Conservation (phyloP, 1,140 invertebrate species). For the Cotesia vestalis region DNA sequence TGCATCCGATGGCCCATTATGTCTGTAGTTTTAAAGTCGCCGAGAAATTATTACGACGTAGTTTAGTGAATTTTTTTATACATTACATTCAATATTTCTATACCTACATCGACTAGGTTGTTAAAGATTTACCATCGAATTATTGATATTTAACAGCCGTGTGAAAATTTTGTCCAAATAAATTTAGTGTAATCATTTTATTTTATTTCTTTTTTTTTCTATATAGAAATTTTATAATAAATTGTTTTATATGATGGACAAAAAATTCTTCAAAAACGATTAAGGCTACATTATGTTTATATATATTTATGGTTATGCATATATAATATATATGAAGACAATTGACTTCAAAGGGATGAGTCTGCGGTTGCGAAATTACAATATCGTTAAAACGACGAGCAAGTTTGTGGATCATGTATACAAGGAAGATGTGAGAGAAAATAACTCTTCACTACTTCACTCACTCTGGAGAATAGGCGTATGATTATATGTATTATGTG, state of each 20-base stretch:
- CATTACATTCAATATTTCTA: conserved; percentile 11
- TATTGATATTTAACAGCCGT: conserved; percentile 33
- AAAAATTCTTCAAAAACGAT: too few relatives aligned
- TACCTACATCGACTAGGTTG: not conserved
- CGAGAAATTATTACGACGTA: conserved; percentile 58
- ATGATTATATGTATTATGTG: conserved; percentile 60
- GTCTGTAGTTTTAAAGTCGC: conserved; percentile 46
- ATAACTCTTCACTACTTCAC: conserved; percentile 26
- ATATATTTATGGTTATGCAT: not conserved
- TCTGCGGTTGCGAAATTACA: conserved; percentile 59
- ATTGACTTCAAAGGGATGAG: conserved; percentile 46
- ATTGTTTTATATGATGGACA: too few relatives aligned
- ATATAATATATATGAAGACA: not conserved
- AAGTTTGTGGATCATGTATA: conserved; percentile 41
- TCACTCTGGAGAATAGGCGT: conserved; percentile 46
- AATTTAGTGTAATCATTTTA: not conserved
- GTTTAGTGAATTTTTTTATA: conserved; percentile 39
- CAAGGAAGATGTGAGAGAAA: conserved; percentile 19
- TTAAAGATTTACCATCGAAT: conserved; percentile 23
- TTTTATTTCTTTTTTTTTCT: not conserved
- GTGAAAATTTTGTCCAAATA: conserved; percentile 21
- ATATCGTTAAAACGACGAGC: conserved; percentile 52
- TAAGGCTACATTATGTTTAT: conserved; percentile 15
- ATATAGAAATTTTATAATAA: too few relatives aligned
- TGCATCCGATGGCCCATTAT: conserved; percentile 53